Evolutionary conservation across 1,140 invertebrate species (phyloP).

Genomic region (Ladona fulva): DNA sequence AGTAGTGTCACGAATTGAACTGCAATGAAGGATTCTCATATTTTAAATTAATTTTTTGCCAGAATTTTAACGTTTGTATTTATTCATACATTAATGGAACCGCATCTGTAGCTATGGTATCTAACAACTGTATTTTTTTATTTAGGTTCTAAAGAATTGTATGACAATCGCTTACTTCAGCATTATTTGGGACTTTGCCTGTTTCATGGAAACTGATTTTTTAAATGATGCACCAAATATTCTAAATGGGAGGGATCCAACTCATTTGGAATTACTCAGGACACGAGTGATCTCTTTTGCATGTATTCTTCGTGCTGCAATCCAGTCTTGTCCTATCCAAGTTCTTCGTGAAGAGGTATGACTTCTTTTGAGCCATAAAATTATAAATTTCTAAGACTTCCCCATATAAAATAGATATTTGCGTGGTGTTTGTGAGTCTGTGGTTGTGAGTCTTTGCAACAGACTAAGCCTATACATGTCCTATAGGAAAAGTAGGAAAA

Average conservation of each 20-base stretch:
- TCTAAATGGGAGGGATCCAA: slow-evolving; percentile 30
- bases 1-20: too few relatives aligned
- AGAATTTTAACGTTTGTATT: too few relatives aligned
- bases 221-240: slow-evolving; percentile 35
- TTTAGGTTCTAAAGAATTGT: slow-evolving; percentile 77
- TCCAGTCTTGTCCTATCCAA: slow-evolving; percentile 42
- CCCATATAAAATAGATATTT: too few relatives aligned
- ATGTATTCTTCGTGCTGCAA: slow-evolving; percentile 57
- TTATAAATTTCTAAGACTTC: not conserved
- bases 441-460: too few relatives aligned
- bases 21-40: too few relatives aligned
- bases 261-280: slow-evolving; percentile 42
- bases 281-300: slow-evolving; percentile 64
- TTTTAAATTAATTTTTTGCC: too few relatives aligned
- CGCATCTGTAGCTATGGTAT: too few relatives aligned
- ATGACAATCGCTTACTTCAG: slow-evolving; percentile 81
- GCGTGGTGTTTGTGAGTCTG: too few relatives aligned
- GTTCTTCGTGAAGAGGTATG: slow-evolving; percentile 46
- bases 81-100: too few relatives aligned
- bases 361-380: slow-evolving; percentile 14
- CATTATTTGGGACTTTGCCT: slow-evolving; percentile 80
- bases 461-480: too few relatives aligned
- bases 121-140: too few relatives aligned
- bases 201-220: slow-evolving; percentile 48
- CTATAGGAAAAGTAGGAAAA: too few relatives aligned